phyloP scores from a whole-genome alignment of 2,113 vertebrate species.

The Pygoscelis antarcticus region DNA sequence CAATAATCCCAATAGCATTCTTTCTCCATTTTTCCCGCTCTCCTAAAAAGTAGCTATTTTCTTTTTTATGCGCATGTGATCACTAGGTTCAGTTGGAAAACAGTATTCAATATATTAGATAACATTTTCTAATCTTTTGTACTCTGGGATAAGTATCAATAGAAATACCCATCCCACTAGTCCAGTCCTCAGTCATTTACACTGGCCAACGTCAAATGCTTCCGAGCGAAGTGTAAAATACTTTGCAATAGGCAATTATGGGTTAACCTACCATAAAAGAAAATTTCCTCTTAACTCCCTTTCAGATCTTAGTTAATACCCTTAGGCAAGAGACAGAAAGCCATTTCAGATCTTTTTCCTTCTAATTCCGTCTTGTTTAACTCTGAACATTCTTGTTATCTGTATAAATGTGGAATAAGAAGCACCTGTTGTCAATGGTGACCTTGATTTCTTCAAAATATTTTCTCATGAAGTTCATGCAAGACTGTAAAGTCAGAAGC shows the following conservation, averaged over 20 bases:
- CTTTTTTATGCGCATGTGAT: neutral
- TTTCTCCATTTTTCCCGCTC: neutral
- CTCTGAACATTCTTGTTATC: neutral
- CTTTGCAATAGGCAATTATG: neutral
- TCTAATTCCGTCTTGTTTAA: neutral
- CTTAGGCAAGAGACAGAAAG: neutral
- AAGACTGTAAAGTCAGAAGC: neutral
- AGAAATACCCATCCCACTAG: neutral
- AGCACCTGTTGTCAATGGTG: neutral
- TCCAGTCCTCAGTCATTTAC: neutral
- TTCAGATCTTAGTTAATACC: neutral
- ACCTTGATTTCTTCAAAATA: neutral
- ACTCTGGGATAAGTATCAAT: neutral
- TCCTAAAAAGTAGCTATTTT: neutral
- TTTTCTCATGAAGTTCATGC: neutral
- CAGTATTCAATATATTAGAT: neutral
- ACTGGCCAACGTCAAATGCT: neutral
- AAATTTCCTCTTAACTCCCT: neutral
- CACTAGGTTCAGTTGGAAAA: neutral
- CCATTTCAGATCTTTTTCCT: neutral
- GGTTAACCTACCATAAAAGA: neutral
- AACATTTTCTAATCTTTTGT: neutral
- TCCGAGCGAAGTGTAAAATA: neutral
- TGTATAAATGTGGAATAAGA: neutral
- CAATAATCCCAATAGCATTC: neutral